Evolutionary conservation across 92 coral and sea anemone genomes (phyloP), one percentile per base, ranked within the genome.

Genomic region (Heteractis magnifica): DNA sequence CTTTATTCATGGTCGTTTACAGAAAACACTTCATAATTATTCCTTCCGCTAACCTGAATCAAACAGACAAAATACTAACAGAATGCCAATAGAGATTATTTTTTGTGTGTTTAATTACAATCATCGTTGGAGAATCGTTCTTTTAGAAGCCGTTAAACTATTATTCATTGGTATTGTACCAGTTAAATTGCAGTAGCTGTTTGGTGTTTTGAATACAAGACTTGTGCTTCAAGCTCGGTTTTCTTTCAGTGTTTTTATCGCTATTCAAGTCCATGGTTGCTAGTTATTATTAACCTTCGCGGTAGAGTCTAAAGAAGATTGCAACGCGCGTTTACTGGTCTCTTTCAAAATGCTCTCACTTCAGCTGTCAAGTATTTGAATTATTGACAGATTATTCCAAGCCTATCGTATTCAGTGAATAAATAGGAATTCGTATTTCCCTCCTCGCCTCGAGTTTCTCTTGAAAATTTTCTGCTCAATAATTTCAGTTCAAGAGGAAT

Each of bases 341-440:
- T 5, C 71, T 64, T 64, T 64, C n/a, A 15, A n/a, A n/a, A n/a
- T 21, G 23, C 23, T 20, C 48, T 26, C 14, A 68, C 73, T 68
- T 68, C 49, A 68, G 48, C 73, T 20, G 73, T 68, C 73, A 68
- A 68, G 18, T 20, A 68, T 68, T 23, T 68, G 49, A 68, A 68
- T 68, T 26, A 68, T 26, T 68, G 73, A 68, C 73, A 68, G 73
- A 68, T 23, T 13, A 26, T 68, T 13, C 49, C 49, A 10, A 68
- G 23, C 70, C 23, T 62, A 68, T 68, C 49, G 49, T 26, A 26
- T 26, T 23, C 73, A 26, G 6, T 8, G 50, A 23, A 68, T n/a
- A 53, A 53, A 53, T 1, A 34, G 44, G 44, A 34, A 34, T 34
- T 34, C 44, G 3, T 34, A 34, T 34, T 34, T 34, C 44, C 44